Base-by-base conservation (phyloP, 2,888 invertebrate species). In the Hipparchia semele region DNA sequence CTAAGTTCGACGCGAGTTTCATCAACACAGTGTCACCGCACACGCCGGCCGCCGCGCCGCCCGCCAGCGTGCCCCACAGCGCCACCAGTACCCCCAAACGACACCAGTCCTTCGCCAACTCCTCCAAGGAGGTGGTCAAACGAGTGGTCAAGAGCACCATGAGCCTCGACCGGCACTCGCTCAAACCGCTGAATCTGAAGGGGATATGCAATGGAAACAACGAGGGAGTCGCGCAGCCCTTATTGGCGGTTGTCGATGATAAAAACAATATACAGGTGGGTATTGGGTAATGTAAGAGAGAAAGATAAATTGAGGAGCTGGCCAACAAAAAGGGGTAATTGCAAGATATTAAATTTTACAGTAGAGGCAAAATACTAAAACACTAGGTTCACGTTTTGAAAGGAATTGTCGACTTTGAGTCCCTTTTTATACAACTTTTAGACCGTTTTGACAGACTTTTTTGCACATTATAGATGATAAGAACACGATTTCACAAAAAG, bases 1-100 rank as follows among this genome's bases (percentile, higher is more conserved):
- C 90, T 8, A 90, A 87, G 58, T 94, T 94, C 82, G 94, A 94
- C 79, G 92, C 90, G 4, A 90, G 90, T 76, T 94, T 94, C 80
- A 77, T 88, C 39, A 82, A 83, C 67, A 78, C 85, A 0, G 54
- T 81, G 0, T 86, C 92, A 0, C 92, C 94, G 0, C 82, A 83
- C 2, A 87, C 90, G 0, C 87, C 91, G 10, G 80, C 79, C 2
- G 61, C 61, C 2, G 73, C 84, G 0, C 77, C 84, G 0, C 73
- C 85, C 0, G 83, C 76, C 71, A 84, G 82, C 73, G 81, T 80
- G 0, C 72, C 82, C 0, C 85, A 85, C 3, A 87, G 85, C 68
- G 76, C 82, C 0, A 76, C 80, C n/a, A 83, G 73, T 64, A 87
- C 92, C 0, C 91, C 91, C 1, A 85, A 83, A 69, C 79, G 93